Conservation (phyloP, 2,888 invertebrate genomes). For the Cordilura impudica region DNA sequence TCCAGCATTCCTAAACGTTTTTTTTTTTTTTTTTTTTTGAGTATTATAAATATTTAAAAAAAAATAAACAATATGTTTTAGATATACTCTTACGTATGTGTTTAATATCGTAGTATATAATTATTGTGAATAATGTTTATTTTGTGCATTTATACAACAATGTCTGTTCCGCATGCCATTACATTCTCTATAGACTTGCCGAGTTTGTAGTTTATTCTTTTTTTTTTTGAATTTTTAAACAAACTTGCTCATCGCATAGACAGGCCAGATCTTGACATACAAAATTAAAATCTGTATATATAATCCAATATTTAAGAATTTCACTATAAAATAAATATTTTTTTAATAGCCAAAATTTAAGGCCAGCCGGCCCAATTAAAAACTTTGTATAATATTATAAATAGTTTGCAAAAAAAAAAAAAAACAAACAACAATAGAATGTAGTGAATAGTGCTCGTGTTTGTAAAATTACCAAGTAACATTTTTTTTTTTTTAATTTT, state of each 20-base stretch:
- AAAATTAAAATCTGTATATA: conserved; percentile 1
- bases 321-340: background rate
- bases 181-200: background rate
- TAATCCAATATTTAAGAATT: background rate
- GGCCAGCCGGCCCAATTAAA: background rate
- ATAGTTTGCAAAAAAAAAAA: too few relatives aligned
- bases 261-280: conserved; percentile 17
- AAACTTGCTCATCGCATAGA: too few relatives aligned
- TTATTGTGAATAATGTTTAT: conserved; percentile 21
- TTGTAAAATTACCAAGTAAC: too few relatives aligned
- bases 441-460: too few relatives aligned
- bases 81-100: background rate
- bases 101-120: background rate
- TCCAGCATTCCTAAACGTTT: too few relatives aligned
- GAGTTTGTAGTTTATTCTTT: background rate
- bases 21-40: too few relatives aligned
- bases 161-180: conserved; percentile 47
- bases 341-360: background rate
- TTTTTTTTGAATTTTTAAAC: too few relatives aligned
- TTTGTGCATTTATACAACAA: background rate
- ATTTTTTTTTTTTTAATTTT: too few relatives aligned
- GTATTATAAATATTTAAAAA: too few relatives aligned
- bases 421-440: too few relatives aligned
- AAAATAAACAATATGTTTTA: too few relatives aligned
- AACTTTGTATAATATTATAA: background rate